Percentiles rank a stretch among this genome's conserved stretches.
These are phyloP conservation scores for Colinus virginianus DNA, from an alignment of 2,113 vertebrate genomes.

Conservation along the genomic window DNA sequence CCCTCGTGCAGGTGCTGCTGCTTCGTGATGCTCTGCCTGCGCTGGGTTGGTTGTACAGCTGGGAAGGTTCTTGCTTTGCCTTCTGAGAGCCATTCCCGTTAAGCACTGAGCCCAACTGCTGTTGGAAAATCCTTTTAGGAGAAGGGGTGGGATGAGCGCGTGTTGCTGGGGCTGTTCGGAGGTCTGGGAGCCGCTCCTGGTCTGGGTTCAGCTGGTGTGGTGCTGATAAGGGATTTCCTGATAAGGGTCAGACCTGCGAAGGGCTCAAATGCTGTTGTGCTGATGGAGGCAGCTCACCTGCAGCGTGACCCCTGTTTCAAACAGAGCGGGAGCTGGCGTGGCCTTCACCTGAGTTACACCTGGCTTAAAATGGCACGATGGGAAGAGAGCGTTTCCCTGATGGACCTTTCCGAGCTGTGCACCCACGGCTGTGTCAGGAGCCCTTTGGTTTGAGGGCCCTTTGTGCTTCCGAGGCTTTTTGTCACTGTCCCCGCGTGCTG, in stretches of 20 bases:
- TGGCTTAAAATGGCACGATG: not conserved
- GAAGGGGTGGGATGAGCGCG: too few relatives aligned
- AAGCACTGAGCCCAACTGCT: not conserved
- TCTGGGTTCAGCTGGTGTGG: not conserved
- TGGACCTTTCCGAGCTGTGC: not conserved
- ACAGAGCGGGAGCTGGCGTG: not conserved
- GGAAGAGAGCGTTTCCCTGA: not conserved
- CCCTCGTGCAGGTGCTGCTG: not conserved
- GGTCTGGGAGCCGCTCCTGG: not conserved
- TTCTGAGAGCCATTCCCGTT: not conserved
- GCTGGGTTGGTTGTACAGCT: rapidly evolving
- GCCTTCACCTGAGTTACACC: not conserved
- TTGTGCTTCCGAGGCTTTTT: not conserved
- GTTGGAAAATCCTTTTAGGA: not conserved
- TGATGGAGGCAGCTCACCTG: not conserved
- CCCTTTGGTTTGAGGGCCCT: not conserved
- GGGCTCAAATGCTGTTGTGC: not conserved
- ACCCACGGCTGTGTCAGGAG: not conserved
- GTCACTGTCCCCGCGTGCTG: not conserved
- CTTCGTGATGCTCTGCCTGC: not conserved
- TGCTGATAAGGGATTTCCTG: not conserved
- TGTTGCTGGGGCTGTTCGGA: not conserved
- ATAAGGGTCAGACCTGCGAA: not conserved
- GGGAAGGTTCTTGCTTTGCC: rapidly evolving
- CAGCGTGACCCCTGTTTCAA: not conserved